phyloP scores from a whole-genome alignment of 2,113 vertebrate species.

The Syrrhaptes paradoxus region DNA sequence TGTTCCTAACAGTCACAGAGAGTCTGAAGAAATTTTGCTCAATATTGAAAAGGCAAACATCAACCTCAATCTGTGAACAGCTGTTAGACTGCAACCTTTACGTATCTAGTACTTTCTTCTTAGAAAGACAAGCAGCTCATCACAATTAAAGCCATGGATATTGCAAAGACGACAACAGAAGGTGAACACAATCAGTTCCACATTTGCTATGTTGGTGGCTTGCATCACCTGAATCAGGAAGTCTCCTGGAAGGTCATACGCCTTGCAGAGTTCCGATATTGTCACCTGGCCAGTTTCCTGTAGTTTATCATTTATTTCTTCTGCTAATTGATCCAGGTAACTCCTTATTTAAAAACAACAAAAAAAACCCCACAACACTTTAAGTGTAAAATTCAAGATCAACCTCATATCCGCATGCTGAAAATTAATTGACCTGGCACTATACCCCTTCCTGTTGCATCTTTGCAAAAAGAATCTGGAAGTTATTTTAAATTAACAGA shows the following conservation, averaged over 20 bases:
- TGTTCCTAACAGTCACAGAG: neutral
- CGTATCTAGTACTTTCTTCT: neutral
- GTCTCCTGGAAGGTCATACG: conserved; percentile 91
- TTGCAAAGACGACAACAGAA: neutral
- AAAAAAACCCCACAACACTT: neutral
- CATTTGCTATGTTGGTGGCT: neutral
- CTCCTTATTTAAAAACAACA: conserved; percentile 67
- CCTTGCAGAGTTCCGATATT: conserved; percentile 92
- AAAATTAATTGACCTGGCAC: neutral
- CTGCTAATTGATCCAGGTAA: conserved; percentile 90
- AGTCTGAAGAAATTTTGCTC: neutral
- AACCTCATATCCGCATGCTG: neutral
- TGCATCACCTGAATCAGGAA: conserved; percentile 88
- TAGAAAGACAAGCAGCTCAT: neutral
- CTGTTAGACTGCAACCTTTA: neutral
- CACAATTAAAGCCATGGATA: neutral
- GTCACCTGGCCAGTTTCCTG: conserved; percentile 93
- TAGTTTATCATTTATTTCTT: conserved; percentile 96
- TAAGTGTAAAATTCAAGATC: neutral
- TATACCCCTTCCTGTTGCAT: neutral
- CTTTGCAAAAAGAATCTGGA: neutral
- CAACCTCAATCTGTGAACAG: neutral
- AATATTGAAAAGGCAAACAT: neutral
- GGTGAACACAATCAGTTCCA: neutral
- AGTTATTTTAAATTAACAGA: neutral